Percentiles rank a stretch among this genome's conserved stretches.
Evolutionary conservation across 2,113 vertebrate genomes (phyloP).

Genomic region (Anguilla rostrata): DNA sequence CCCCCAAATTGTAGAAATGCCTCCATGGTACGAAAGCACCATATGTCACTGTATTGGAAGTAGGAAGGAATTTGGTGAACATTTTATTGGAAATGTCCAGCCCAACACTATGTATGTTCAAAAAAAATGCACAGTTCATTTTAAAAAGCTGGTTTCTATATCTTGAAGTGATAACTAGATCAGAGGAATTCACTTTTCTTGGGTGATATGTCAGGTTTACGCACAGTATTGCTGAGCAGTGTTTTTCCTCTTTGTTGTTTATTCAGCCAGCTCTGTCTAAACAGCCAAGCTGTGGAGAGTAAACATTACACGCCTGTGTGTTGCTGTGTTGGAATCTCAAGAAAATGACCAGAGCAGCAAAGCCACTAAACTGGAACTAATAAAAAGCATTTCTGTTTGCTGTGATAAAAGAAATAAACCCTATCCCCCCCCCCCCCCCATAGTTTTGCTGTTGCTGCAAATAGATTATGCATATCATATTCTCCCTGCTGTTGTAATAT

Average conservation of each 20-base stretch:
- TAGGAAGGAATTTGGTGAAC: neutral
- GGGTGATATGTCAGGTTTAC: neutral
- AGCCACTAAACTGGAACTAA: conserved; percentile 5
- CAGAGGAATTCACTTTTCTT: neutral
- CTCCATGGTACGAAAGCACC: neutral
- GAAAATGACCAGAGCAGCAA: neutral
- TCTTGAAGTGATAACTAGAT: neutral
- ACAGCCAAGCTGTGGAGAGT: neutral
- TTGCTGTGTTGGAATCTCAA: neutral
- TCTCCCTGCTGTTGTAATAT: neutral
- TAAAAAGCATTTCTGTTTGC: neutral
- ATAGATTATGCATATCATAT: neutral
- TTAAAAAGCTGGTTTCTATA: neutral
- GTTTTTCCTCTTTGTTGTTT: neutral
- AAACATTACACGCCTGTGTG: neutral
- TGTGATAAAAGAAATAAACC: neutral
- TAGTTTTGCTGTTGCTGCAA: neutral
- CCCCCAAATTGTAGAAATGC: neutral
- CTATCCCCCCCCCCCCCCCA: too few relatives aligned
- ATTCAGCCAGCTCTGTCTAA: neutral
- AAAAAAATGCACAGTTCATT: neutral
- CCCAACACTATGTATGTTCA: neutral
- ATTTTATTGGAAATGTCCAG: neutral
- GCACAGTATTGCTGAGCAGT: too few relatives aligned
- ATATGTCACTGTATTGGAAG: neutral